Base-by-base conservation (phyloP, 2,888 invertebrate species). In the Ochropleura leucogaster region DNA sequence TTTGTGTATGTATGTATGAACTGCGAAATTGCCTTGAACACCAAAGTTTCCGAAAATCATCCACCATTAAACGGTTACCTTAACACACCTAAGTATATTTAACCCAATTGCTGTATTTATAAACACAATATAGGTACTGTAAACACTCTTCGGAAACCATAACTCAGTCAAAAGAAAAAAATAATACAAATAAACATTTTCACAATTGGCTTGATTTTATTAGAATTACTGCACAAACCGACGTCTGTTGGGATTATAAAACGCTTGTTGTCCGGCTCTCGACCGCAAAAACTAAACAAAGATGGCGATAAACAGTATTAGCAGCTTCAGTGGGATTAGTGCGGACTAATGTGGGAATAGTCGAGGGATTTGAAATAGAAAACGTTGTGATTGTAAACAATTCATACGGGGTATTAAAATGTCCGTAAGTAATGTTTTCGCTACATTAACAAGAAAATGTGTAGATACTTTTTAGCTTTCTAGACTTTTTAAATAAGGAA, bases 271-370 rank as follows among this genome's bases (percentile, higher is more conserved):
- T 67, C 70, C 78, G 57, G 57, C 40, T 67, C 51, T 59, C 49
- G 46, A 64, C 78, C 67, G 68, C 83, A 79, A 82, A 76, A 82
- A 66, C 77, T 66, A 76, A 68, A 75, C 77, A 69, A 77, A 77
- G 72, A 80, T 71, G 46, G 68, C 49, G 64, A 82, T 82, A 60
- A 78, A 77, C 83, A 64, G 83, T 72, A 72, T 80, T 71, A 74
- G 46, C 62, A 55, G 79, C 68, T 82, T 74, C 64, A 46, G 79
- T 68, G 46, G 79, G 83, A 82, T 82, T 79, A 79, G 60, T 55
- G 57, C 44, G 47, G 57, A 51, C 68, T 83, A 68, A 83, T 83
- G 79, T 68, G 71, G 46, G 65, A 42, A 74, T 67, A 72, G 71
- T 59, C 64, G 9, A 55, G 47, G 59, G 80, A 71, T 72, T 77